A percentile compares a stretch with the other conserved stretches of the same genome.
These are phyloP conservation scores for Catonia carolina DNA, from an alignment of 2,888 invertebrate species.

Conservation along the genomic window DNA sequence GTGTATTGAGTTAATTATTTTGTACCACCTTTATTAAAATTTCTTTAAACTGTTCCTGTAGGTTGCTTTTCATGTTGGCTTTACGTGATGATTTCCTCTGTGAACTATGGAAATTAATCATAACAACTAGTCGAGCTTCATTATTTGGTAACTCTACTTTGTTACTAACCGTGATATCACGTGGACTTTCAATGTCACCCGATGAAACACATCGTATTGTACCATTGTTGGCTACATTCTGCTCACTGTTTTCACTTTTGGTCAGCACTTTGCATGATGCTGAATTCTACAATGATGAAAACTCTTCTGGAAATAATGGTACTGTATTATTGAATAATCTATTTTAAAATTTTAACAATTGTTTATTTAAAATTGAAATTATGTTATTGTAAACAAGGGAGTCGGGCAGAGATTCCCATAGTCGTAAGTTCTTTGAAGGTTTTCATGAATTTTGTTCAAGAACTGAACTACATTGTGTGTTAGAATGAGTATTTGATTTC, in stretches of 20 bases:
- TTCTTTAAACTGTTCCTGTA: slow-evolving; percentile 36
- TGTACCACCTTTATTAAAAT: not conserved
- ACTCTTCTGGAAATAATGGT: slow-evolving; percentile 32
- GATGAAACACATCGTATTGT: slow-evolving; percentile 61
- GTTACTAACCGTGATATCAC: slow-evolving; percentile 57
- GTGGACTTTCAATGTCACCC: slow-evolving; percentile 55
- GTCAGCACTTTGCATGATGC: slow-evolving; percentile 79
- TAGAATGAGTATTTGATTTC: too few species aligned
- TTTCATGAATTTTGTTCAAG: too few species aligned
- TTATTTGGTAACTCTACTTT: slow-evolving; percentile 49
- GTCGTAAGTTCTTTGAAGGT: too few species aligned
- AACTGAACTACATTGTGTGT: too few species aligned
- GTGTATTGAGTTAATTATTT: slow-evolving; percentile 14
- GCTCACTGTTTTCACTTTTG: slow-evolving; percentile 70
- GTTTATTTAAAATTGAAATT: too few species aligned
- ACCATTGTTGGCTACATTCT: slow-evolving; percentile 75
- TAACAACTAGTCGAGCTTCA: slow-evolving; percentile 45
- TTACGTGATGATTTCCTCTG: slow-evolving; percentile 71
- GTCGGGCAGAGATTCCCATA: too few species aligned
- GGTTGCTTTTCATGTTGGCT: slow-evolving; percentile 69
- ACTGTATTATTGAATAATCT: too few species aligned
- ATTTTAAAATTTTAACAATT: too few species aligned
- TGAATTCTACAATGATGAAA: slow-evolving; percentile 62
- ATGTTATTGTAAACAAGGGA: too few species aligned
- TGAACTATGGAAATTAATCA: slow-evolving; percentile 59